Evolutionary conservation across 1,140 invertebrate genomes (phyloP).

Genomic region (Apis laboriosa): DNA sequence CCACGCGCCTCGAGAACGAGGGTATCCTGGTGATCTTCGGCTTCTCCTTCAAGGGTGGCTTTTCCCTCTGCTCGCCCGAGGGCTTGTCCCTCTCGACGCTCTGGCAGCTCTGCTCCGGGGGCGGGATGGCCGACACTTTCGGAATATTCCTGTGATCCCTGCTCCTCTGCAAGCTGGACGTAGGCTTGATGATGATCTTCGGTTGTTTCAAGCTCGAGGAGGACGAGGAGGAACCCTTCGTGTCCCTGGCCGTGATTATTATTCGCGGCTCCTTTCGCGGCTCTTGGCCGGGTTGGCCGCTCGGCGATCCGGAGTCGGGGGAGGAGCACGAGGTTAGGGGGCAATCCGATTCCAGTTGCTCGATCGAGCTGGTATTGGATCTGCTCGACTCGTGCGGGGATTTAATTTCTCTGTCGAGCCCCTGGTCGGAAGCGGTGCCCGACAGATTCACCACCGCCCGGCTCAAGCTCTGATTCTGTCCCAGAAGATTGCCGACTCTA

Average conservation of each 20-base stretch:
- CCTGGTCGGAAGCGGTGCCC: background rate
- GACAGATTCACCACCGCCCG: constrained; percentile 8
- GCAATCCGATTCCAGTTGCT: background rate
- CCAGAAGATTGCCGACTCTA: constrained; percentile 60
- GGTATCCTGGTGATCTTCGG: constrained; percentile 72
- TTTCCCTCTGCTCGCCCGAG: constrained; percentile 50
- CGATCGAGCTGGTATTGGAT: background rate
- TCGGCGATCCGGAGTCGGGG: background rate
- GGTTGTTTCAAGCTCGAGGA: constrained; percentile 71
- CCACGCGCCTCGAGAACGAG: constrained; percentile 65
- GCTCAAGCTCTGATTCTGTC: constrained; percentile 54
- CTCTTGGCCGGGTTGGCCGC: background rate
- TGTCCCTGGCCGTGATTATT: constrained; percentile 59
- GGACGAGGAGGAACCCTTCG: constrained; percentile 13
- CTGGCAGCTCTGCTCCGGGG: constrained; percentile 68
- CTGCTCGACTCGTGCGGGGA: constrained; percentile 4
- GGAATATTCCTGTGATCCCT: constrained; percentile 75
- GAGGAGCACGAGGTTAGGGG: background rate
- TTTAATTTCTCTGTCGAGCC: constrained; percentile 39
- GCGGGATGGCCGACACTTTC: constrained; percentile 77
- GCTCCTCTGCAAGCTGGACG: constrained; percentile 69
- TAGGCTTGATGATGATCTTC: constrained; percentile 81
- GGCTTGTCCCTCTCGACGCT: constrained; percentile 60
- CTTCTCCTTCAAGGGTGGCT: constrained; percentile 68
- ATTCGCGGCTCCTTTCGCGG: constrained; percentile 62